These are phyloP conservation scores for Harpegnathos saltator DNA, from an alignment of 1,140 invertebrate genomes.

Conservation along the genomic window DNA sequence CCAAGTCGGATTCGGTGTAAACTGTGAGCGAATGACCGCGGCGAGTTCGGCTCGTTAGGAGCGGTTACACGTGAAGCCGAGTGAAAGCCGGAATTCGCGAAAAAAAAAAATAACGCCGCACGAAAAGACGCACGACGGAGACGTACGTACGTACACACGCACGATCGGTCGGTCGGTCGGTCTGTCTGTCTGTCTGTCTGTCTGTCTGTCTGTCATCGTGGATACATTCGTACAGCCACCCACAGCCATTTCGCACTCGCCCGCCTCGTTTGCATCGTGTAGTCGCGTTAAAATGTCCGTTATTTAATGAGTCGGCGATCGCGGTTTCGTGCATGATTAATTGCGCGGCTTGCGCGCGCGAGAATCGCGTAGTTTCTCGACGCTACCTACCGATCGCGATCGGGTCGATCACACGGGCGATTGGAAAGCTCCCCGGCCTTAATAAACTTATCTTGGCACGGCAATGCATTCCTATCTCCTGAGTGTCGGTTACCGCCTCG, in stretches of 20 bases:
- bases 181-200: too few relatives aligned
- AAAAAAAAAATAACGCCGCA: too few relatives aligned
- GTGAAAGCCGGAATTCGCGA: background rate
- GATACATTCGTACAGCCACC: too few relatives aligned
- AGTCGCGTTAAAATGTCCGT: too few relatives aligned
- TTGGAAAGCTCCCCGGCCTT: constrained; percentile 12
- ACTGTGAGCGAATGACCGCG: background rate
- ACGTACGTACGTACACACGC: too few relatives aligned
- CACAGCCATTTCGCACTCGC: too few relatives aligned
- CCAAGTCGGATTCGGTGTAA: constrained; percentile 12
- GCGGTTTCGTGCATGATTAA: background rate
- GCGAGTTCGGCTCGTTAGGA: background rate
- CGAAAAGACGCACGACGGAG: too few relatives aligned
- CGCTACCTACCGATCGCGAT: background rate
- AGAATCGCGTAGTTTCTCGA: background rate
- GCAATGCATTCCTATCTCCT: constrained; percentile 72
- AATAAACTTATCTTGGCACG: constrained; percentile 45
- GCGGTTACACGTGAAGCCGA: background rate
- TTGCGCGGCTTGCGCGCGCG: background rate
- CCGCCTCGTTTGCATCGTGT: too few relatives aligned
- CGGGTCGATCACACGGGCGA: background rate
- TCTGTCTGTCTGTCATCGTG: too few relatives aligned
- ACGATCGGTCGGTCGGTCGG: too few relatives aligned
- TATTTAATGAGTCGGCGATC: background rate
- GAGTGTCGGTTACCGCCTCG: constrained; percentile 43